Conservation (phyloP, 2,797 vertebrate genomes). For the Hemitrygon akajei region DNA sequence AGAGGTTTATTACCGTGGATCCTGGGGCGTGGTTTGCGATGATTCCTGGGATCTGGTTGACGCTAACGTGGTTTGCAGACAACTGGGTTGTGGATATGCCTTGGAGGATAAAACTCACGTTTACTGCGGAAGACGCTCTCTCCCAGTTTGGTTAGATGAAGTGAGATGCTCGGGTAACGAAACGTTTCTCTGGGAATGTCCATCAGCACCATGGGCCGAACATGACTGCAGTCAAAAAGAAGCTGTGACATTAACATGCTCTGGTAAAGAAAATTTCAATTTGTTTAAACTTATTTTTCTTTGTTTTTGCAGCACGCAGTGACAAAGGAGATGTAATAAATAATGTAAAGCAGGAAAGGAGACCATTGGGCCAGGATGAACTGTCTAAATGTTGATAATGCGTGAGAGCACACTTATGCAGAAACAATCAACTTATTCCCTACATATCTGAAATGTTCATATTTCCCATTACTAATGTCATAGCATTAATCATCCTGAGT, state of each 20-base stretch:
- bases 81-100: background rate
- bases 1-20: background rate
- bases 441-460: too few species aligned
- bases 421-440: too few species aligned
- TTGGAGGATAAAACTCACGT: background rate
- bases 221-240: background rate
- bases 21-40: background rate
- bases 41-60: background rate
- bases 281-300: too few species aligned
- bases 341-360: background rate
- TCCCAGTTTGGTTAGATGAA: slow-evolving; percentile 18
- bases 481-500: too few species aligned
- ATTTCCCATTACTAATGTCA: too few species aligned
- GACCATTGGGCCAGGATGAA: too few species aligned
- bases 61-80: background rate
- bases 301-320: background rate
- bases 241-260: background rate
- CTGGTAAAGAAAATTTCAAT: too few species aligned
- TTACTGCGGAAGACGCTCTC: background rate
- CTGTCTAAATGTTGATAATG: too few species aligned
- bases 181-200: background rate
- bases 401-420: too few species aligned
- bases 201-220: background rate
- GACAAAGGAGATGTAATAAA: background rate
- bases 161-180: slow-evolving; percentile 1